Conservation (phyloP, 1,140 invertebrate genomes). For the Schlechtendalia chinensis region DNA sequence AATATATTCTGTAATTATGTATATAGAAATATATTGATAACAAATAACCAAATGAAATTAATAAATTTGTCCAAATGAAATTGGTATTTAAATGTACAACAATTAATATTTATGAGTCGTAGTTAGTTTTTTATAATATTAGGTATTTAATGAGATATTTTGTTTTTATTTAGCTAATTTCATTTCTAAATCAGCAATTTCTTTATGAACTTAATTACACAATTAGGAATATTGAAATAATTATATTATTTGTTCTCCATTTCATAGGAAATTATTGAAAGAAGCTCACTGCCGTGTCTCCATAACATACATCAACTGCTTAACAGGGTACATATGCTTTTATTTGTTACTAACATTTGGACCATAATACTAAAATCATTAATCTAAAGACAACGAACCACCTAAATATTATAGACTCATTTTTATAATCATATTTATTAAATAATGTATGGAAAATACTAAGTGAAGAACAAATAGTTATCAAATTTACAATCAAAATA, state of each 20-base stretch:
- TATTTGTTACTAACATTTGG: slow-evolving; percentile 49
- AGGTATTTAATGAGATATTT: too few relatives aligned
- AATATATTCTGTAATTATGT: too few relatives aligned
- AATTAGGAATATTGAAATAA: slow-evolving; percentile 33
- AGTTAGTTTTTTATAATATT: too few relatives aligned
- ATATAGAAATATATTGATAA: too few relatives aligned
- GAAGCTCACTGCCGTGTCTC: slow-evolving; percentile 48
- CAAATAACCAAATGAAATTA: too few relatives aligned
- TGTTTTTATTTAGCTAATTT: slow-evolving; percentile 3
- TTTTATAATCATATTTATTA: not conserved
- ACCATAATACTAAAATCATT: slow-evolving; percentile 12
- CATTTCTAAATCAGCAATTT: not conserved
- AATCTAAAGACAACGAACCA: slow-evolving; percentile 17
- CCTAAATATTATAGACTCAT: not conserved
- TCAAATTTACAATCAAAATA: not conserved
- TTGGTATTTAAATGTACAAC: too few relatives aligned
- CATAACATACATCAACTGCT: slow-evolving; percentile 50
- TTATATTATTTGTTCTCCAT: slow-evolving; percentile 46
- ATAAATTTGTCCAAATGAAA: too few relatives aligned
- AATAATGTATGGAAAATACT: not conserved
- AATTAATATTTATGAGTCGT: too few relatives aligned
- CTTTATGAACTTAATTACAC: slow-evolving; percentile 6
- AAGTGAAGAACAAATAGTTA: not conserved
- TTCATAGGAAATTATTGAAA: slow-evolving; percentile 49
- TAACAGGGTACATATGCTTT: slow-evolving; percentile 50